A percentile compares a stretch with the other conserved stretches of the same genome.
phyloP scores from a whole-genome alignment of 2,113 vertebrate species.

The Psittacula cyanocephala region DNA sequence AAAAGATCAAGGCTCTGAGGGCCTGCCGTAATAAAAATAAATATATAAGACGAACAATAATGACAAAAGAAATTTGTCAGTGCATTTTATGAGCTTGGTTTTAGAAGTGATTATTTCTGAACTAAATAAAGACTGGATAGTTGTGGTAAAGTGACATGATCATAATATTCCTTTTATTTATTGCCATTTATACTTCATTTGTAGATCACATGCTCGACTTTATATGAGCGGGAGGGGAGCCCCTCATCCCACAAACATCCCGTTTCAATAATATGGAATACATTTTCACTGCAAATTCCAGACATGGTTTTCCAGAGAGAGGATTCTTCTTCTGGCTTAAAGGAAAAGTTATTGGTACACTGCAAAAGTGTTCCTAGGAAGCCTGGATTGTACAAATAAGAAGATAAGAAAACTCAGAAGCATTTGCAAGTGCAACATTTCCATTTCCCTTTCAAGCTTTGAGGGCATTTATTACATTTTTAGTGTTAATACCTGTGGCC shows the following conservation, averaged over 20 bases:
- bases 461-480: background rate
- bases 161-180: slow-evolving; percentile 3
- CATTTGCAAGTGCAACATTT: background rate
- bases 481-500: background rate
- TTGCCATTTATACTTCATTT: slow-evolving; percentile 14
- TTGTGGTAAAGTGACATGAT: slow-evolving; percentile 5
- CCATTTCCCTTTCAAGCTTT: background rate
- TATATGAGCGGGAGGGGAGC: background rate
- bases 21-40: slow-evolving; percentile 16
- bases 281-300: slow-evolving; percentile 46
- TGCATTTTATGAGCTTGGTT: slow-evolving; percentile 14
- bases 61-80: slow-evolving; percentile 13
- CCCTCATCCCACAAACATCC: background rate
- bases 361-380: background rate
- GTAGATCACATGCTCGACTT: background rate
- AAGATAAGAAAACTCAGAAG: background rate
- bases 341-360: background rate
- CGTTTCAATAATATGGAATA: background rate
- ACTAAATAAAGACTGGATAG: slow-evolving; percentile 12
- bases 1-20: slow-evolving; percentile 45
- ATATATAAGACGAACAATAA: slow-evolving; percentile 19
- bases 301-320: slow-evolving; percentile 25
- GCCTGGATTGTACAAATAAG: background rate
- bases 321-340: background rate
- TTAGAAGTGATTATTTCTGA: slow-evolving; percentile 31